phyloP scores from a whole-genome alignment of 2,113 vertebrate genomes.

The Hyla sarda region DNA sequence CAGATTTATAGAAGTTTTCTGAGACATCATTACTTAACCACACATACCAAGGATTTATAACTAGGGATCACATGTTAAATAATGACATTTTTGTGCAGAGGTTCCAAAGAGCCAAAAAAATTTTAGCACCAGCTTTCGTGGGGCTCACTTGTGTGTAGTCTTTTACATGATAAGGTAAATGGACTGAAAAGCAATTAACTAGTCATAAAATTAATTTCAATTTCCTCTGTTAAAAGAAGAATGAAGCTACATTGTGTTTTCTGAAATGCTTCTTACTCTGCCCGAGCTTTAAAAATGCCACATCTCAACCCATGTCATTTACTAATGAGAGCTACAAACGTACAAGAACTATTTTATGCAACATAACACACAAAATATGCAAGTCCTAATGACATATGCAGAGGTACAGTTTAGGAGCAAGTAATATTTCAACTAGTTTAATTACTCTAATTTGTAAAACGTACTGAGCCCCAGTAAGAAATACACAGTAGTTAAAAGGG shows the following conservation, averaged over 20 bases:
- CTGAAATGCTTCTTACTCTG: background rate
- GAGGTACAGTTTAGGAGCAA: background rate
- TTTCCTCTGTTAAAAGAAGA: conserved; percentile 14
- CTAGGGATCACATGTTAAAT: conserved; percentile 11
- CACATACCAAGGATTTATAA: conserved; percentile 35
- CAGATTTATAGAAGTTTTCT: conserved; percentile 20
- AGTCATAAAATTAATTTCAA: conserved; percentile 25
- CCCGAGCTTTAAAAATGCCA: background rate
- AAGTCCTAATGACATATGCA: background rate
- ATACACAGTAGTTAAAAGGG: background rate
- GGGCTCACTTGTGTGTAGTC: background rate
- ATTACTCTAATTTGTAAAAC: background rate
- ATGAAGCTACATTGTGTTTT: background rate
- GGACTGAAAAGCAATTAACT: conserved; percentile 30
- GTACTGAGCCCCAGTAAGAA: background rate
- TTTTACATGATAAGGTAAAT: conserved; percentile 25
- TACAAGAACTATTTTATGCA: background rate
- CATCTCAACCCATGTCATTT: background rate
- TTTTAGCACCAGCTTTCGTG: background rate
- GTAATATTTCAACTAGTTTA: background rate
- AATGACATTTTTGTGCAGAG: background rate
- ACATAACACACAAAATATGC: background rate
- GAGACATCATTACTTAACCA: conserved; percentile 32
- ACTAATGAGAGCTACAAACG: background rate
- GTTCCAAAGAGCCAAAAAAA: background rate